Percentiles rank a stretch among this genome's conserved stretches.
These are phyloP conservation scores for Schizopygopsis pylzovi DNA, from an alignment of 2,797 vertebrate species.

Conservation along the genomic window DNA sequence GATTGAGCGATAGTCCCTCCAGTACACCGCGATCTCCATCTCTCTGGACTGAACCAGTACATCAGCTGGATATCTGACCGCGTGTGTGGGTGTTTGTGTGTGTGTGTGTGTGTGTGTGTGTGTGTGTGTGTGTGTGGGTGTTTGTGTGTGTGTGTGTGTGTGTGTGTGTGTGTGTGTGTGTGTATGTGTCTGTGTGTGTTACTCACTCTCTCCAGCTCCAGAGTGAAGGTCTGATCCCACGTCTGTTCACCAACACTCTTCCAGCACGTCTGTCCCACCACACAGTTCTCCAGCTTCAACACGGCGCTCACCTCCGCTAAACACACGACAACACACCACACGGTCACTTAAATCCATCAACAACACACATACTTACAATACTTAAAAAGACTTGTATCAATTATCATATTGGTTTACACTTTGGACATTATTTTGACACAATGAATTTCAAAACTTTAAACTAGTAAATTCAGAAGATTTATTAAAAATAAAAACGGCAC, in stretches of 20 bases:
- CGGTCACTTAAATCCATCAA: not conserved
- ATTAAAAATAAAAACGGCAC: not conserved
- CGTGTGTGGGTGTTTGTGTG: not conserved
- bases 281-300: slow-evolving; percentile 89
- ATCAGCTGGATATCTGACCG: not conserved
- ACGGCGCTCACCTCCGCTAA: slow-evolving; percentile 89
- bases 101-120: not conserved
- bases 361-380: not conserved
- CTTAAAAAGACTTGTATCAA: not conserved
- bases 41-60: slow-evolving; percentile 73
- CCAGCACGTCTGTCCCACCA: slow-evolving; percentile 90
- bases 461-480: not conserved
- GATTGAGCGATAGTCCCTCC: slow-evolving; percentile 95
- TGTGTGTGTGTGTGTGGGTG: not conserved
- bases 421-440: not conserved
- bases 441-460: not conserved
- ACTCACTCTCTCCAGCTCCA: slow-evolving; percentile 88
- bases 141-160: too few relatives aligned
- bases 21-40: slow-evolving; percentile 97
- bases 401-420: not conserved
- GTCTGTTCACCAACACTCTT: slow-evolving; percentile 80
- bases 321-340: slow-evolving; percentile 46
- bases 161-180: too few relatives aligned
- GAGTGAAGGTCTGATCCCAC: slow-evolving; percentile 87
- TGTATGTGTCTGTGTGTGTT: not conserved